A percentile compares a stretch with the other conserved stretches of the same genome.
Conservation (phyloP, 2,113 vertebrate genomes). For the Panurus biarmicus region DNA sequence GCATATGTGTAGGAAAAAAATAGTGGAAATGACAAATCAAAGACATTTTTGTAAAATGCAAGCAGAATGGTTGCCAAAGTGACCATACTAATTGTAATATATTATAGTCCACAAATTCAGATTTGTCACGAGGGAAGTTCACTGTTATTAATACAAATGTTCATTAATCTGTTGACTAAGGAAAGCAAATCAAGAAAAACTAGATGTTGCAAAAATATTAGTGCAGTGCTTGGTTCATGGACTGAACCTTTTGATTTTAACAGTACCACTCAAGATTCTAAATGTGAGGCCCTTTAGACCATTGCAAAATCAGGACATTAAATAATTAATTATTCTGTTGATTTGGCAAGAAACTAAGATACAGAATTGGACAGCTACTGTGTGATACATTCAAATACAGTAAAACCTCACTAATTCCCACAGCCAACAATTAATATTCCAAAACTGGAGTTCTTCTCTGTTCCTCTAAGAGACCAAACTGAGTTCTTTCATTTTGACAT, state of each 20-base stretch:
- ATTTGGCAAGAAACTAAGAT: not conserved
- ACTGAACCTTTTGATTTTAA: not conserved
- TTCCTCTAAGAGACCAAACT: not conserved
- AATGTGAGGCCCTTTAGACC: not conserved
- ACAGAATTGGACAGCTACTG: not conserved
- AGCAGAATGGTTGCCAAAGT: slow-evolving; percentile 7
- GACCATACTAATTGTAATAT: not conserved
- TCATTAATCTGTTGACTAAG: not conserved
- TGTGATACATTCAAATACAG: slow-evolving; percentile 3
- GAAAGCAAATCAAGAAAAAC: not conserved
- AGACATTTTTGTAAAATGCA: not conserved
- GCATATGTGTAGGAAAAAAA: not conserved
- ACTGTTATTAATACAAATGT: not conserved
- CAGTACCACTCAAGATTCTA: not conserved
- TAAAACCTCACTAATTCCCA: slow-evolving; percentile 42
- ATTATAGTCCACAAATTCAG: not conserved
- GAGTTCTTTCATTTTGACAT: not conserved
- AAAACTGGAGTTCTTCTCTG: not conserved
- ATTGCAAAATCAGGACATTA: not conserved
- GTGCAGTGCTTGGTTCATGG: not conserved
- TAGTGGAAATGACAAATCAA: not conserved
- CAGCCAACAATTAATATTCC: not conserved
- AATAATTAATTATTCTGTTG: not conserved
- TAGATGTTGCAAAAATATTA: not conserved
- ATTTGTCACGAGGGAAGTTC: not conserved